phyloP scores from a whole-genome alignment of 1,140 invertebrate genomes.

The Temnothorax longispinosus region DNA sequence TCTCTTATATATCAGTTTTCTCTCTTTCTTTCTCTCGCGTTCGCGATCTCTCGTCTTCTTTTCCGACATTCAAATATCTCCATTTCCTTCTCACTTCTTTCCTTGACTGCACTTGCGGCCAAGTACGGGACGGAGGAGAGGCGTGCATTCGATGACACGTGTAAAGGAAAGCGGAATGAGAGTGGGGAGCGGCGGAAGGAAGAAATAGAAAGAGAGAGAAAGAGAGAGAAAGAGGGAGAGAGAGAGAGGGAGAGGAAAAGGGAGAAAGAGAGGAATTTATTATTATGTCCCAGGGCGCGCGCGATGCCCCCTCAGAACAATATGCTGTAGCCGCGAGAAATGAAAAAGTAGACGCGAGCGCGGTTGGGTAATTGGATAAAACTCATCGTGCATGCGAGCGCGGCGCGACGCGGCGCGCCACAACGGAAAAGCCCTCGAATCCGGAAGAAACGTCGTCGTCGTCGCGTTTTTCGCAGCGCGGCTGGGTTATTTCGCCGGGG shows the following conservation, averaged over 20 bases:
- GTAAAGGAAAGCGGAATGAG: constrained; percentile 64
- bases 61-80: constrained; percentile 18
- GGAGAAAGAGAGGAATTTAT: constrained; percentile 67
- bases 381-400: constrained; percentile 58
- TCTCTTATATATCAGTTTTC: constrained; percentile 18
- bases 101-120: constrained; percentile 25
- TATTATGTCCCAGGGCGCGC: constrained; percentile 73
- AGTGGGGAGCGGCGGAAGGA: constrained; percentile 28
- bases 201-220: constrained; percentile 37
- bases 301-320: constrained; percentile 69
- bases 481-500: constrained; percentile 51
- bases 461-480: constrained; percentile 26
- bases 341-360: constrained; percentile 63
- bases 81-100: constrained; percentile 51
- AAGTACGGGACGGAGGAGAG: constrained; percentile 46
- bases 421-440: constrained; percentile 55
- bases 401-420: constrained; percentile 33
- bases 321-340: constrained; percentile 68
- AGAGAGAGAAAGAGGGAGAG: background rate
- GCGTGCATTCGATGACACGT: constrained; percentile 64
- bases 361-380: constrained; percentile 71
- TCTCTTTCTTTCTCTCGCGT: background rate
- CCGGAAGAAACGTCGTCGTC: constrained; percentile 50
- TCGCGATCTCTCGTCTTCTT: constrained; percentile 1
- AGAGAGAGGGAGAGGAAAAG: background rate